Evolutionary conservation across 2,797 vertebrate genomes (phyloP).

Genomic region (Xiphophorus birchmanni): DNA sequence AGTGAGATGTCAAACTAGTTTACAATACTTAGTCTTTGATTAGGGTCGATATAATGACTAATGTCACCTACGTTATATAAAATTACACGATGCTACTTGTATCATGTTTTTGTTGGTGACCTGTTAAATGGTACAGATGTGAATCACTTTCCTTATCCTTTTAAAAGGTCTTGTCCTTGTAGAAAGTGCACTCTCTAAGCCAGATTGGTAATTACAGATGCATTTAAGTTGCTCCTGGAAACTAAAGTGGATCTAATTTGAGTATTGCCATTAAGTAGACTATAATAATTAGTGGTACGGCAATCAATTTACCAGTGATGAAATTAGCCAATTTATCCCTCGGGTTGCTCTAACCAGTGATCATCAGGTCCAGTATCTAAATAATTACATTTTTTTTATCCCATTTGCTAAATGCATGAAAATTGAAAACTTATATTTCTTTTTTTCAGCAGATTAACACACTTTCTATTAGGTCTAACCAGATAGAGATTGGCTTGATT

Average conservation of each 20-base stretch:
- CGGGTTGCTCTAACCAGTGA: neutral
- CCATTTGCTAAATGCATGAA: neutral
- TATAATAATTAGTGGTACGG: neutral
- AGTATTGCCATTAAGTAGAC: neutral
- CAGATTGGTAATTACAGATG: neutral
- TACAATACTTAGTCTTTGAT: neutral
- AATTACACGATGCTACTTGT: neutral
- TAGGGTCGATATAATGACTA: neutral
- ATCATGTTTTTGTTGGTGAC: neutral
- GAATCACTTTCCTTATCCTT: neutral
- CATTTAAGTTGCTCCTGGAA: slow-evolving; percentile 1
- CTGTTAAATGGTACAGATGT: neutral
- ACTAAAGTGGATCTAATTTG: neutral
- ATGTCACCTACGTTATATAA: neutral
- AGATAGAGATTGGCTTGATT: neutral
- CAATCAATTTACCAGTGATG: neutral
- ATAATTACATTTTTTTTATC: neutral
- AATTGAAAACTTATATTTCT: neutral
- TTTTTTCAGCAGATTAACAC: neutral
- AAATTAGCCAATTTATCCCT: neutral
- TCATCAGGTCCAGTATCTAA: neutral
- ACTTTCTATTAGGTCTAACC: neutral
- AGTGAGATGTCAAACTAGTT: neutral
- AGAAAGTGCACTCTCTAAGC: neutral
- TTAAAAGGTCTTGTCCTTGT: neutral